These are phyloP conservation scores for Myiagra hebetior DNA, from an alignment of 2,113 vertebrate species.

Conservation along the genomic window DNA sequence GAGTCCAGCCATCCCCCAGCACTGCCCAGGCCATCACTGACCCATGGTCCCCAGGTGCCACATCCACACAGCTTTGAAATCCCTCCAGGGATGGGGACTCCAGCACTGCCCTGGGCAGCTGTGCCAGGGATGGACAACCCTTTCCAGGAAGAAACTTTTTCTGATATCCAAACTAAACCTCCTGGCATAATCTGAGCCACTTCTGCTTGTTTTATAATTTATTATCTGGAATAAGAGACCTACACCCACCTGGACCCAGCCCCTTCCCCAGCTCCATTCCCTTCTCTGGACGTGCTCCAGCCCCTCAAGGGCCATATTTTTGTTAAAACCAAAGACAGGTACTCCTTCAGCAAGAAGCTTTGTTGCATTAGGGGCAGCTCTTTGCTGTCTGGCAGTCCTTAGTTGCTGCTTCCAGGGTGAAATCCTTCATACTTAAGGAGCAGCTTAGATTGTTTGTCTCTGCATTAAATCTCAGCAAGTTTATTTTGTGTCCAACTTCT, in stretches of 20 bases:
- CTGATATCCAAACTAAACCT: no score
- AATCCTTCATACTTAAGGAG: background rate
- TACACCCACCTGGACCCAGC: rapidly evolving
- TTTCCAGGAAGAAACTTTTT: background rate
- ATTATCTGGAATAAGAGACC: background rate
- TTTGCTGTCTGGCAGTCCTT: background rate
- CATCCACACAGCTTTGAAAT: no score
- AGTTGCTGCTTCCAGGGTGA: background rate
- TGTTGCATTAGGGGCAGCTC: background rate
- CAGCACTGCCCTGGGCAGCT: background rate
- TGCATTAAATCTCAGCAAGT: background rate
- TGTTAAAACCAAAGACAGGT: background rate
- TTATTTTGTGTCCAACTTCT: background rate
- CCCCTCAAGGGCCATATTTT: background rate
- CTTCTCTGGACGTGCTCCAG: background rate
- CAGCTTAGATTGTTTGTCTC: background rate
- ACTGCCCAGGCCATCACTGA: no score
- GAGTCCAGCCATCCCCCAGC: rapidly evolving
- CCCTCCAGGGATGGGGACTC: background rate
- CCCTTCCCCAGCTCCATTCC: background rate
- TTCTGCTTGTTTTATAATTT: background rate
- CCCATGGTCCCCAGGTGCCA: background rate
- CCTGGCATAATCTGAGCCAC: background rate
- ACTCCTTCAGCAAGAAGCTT: background rate
- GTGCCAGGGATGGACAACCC: rapidly evolving